Conservation (phyloP, 2,113 vertebrate genomes). For the Isichthys henryi region DNA sequence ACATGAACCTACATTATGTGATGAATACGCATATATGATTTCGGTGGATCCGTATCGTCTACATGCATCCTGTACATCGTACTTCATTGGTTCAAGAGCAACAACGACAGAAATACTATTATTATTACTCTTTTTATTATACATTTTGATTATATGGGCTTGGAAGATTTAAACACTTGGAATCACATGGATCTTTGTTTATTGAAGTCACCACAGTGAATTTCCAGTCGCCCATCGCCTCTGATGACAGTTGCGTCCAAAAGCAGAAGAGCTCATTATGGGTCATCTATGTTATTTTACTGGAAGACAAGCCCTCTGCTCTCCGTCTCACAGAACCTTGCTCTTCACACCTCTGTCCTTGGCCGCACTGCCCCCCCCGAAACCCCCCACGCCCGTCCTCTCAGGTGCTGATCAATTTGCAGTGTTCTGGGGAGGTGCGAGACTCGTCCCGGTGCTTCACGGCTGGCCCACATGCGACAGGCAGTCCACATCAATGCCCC, state of each 20-base stretch:
- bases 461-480: slow-evolving; percentile 36
- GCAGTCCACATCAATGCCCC: slow-evolving; percentile 12
- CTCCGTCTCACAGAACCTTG: background rate
- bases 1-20: background rate
- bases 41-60: background rate
- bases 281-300: background rate
- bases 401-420: slow-evolving; percentile 72
- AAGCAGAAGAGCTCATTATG: background rate
- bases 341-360: slow-evolving; percentile 23
- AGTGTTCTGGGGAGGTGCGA: slow-evolving; percentile 60
- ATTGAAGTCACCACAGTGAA: background rate
- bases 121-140: background rate
- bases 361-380: slow-evolving; percentile 10
- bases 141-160: background rate
- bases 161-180: background rate
- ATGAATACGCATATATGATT: background rate
- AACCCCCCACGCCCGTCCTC: slow-evolving; percentile 25
- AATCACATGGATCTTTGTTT: background rate
- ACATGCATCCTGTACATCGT: background rate
- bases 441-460: slow-evolving; percentile 41
- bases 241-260: background rate
- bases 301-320: background rate
- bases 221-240: background rate
- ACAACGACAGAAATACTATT: background rate
- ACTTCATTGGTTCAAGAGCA: background rate